phyloP scores from a whole-genome alignment of 2,113 vertebrate species.

The Herpailurus yagouaroundi region DNA sequence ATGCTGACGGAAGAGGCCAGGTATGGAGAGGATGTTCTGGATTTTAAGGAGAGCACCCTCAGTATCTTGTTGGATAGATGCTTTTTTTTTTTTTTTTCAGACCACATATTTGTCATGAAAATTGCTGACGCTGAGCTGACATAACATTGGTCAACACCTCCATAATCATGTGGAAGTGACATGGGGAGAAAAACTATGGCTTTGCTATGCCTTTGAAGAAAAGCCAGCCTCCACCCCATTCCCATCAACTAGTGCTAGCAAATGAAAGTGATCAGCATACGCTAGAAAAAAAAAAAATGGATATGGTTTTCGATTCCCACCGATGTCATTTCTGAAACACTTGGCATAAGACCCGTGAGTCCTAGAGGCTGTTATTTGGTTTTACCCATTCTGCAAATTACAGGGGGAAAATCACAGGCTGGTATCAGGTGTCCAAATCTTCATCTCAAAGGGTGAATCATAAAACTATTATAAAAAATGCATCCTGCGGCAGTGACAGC shows the following conservation, averaged over 20 bases:
- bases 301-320: constrained; percentile 57
- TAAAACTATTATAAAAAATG: constrained; percentile 80
- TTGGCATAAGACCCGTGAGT: constrained; percentile 64
- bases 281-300: constrained; percentile 44
- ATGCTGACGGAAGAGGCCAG: background rate
- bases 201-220: constrained; percentile 53
- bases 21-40: background rate
- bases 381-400: constrained; percentile 78
- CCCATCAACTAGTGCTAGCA: background rate
- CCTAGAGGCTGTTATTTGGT: constrained; percentile 70
- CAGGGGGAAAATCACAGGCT: constrained; percentile 68
- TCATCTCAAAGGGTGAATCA: constrained; percentile 77
- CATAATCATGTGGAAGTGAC: constrained; percentile 63
- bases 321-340: constrained; percentile 68
- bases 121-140: background rate
- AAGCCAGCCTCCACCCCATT: background rate
- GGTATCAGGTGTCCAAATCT: constrained; percentile 75
- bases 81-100: background rate
- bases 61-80: background rate
- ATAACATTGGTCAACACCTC: constrained; percentile 26
- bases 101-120: constrained; percentile 7
- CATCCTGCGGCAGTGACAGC: constrained; percentile 77
- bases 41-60: background rate
- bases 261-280: constrained; percentile 64
- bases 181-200: background rate